Evolutionary conservation across 1,140 invertebrate species (phyloP), one percentile per base, ranked within the genome.

Genomic region (Tetramorium alpestre): DNA sequence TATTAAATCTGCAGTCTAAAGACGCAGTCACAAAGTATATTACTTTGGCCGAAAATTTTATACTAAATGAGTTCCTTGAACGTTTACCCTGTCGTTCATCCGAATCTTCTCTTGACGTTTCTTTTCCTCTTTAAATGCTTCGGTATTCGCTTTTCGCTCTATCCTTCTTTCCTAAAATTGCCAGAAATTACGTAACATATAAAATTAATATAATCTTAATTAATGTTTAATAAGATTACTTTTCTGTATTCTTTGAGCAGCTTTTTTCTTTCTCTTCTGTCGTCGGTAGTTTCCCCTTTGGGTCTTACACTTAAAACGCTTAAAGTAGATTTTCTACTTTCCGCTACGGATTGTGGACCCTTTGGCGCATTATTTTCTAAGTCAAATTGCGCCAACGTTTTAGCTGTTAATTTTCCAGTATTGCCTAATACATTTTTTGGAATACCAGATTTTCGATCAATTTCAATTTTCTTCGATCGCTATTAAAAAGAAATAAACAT

Each of bases 111-210:
- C 97, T 94, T 98, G 97, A 49, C 96, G 94, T 93, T 98, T 98
- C 94, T 98, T 97, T 94, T 99, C 98, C 89, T 98, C 97, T 93
- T 98, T 98, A 94, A 99, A 99, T 0, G 98, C 98, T 84, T 97
- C 94, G 33, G 96, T 97, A 93, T 99, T 99, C 0, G 97, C 96
- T 93, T 99, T 99, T 94, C 97, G 98, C 93, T 99, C 98, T 81
- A 97, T 92, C 93, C 98, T 96, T 91, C 99, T 96, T 93, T 98
- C 98, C 96, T 97, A 87, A 84, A 96, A 95, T 87, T 49, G 84
- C 73, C 85, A 70, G 51, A 70, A 51, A 91, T 62, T 38, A 76
- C 3, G 11, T 73, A 47, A 13, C 18, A 7, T 85, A 72, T 33
- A 78, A 51, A 64, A 78, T 18, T 51, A 18, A 60, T 44, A 54